Conservation (phyloP, 2,797 vertebrate species). For the Varecia variegata region DNA sequence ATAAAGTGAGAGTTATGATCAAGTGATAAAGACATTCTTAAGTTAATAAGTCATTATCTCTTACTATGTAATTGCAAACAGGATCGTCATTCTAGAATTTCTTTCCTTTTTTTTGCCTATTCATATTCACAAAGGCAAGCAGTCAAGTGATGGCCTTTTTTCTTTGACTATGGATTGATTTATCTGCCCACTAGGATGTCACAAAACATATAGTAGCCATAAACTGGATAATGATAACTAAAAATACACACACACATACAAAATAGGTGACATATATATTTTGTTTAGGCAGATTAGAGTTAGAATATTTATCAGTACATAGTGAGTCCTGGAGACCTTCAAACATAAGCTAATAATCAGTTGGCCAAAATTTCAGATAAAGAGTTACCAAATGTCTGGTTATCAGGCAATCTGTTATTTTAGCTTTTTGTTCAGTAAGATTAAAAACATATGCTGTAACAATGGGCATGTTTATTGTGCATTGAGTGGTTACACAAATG, state of each 20-base stretch:
- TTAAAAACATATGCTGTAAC: background rate
- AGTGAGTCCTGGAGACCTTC: background rate
- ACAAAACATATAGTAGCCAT: background rate
- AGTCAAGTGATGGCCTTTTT: background rate
- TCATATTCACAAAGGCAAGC: background rate
- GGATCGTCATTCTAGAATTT: background rate
- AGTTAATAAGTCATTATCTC: background rate
- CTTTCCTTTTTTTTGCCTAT: background rate
- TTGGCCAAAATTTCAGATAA: background rate
- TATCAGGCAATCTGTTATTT: background rate
- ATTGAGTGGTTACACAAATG: background rate
- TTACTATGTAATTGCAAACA: constrained; percentile 1
- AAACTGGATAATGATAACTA: constrained; percentile 1
- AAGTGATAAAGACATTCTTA: constrained; percentile 6
- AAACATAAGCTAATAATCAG: background rate
- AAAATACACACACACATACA: background rate
- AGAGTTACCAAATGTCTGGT: background rate
- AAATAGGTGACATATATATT: background rate
- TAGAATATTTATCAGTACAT: background rate
- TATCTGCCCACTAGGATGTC: background rate
- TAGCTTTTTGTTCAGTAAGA: background rate
- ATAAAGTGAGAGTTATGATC: constrained; percentile 1
- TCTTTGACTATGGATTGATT: background rate
- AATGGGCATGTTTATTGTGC: background rate
- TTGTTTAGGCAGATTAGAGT: background rate